Conservation (phyloP, 2,113 vertebrate genomes). For the Gymnogyps californianus region DNA sequence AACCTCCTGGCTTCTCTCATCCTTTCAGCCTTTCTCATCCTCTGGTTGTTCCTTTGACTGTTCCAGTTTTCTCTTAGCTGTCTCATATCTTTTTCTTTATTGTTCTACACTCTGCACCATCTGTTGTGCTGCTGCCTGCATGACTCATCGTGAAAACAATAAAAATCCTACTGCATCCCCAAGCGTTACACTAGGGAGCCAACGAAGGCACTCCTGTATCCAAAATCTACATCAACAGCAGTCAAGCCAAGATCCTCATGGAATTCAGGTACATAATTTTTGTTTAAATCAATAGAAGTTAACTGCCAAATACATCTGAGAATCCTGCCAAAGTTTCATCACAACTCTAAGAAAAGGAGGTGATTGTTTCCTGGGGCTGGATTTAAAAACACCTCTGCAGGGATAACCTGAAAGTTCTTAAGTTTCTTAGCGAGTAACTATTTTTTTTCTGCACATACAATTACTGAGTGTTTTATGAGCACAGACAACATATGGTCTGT, state of each 20-base stretch:
- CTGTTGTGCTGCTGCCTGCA: slow-evolving; percentile 39
- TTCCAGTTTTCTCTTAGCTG: background rate
- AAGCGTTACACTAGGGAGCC: background rate
- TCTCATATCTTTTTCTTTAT: slow-evolving; percentile 23
- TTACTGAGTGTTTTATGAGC: slow-evolving; percentile 25
- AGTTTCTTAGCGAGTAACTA: background rate
- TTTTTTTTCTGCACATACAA: background rate
- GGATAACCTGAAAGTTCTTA: slow-evolving; percentile 11
- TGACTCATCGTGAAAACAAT: slow-evolving; percentile 44
- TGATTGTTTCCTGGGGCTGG: slow-evolving; percentile 15
- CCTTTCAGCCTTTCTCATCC: background rate
- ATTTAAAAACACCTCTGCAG: slow-evolving; percentile 41
- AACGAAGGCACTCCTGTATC: background rate
- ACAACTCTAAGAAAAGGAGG: background rate
- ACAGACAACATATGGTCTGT: background rate
- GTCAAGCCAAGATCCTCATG: background rate
- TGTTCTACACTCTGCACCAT: slow-evolving; percentile 9
- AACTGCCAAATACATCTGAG: slow-evolving; percentile 18
- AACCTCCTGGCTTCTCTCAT: background rate
- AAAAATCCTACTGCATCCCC: slow-evolving; percentile 37
- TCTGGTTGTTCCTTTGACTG: background rate
- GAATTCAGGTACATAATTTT: slow-evolving; percentile 42
- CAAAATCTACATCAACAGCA: slow-evolving; percentile 32
- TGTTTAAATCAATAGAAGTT: slow-evolving; percentile 22
- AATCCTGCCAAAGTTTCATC: slow-evolving; percentile 32